Evolutionary conservation across 2,888 invertebrate genomes (phyloP).

Genomic region (Acronicta leporina): DNA sequence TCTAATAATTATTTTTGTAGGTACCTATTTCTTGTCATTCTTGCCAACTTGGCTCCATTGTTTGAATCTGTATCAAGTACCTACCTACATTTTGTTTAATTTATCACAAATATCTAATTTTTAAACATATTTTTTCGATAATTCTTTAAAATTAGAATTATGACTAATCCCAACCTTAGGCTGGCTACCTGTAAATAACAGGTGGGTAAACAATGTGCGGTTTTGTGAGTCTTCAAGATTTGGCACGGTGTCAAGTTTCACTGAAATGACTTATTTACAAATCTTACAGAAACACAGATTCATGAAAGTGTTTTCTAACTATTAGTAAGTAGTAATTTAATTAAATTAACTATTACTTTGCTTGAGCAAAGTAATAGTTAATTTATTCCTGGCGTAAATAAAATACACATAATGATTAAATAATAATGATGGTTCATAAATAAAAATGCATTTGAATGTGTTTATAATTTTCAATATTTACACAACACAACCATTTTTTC

Average conservation of each 20-base stretch:
- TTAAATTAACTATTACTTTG: too few species aligned
- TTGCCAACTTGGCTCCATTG: too few species aligned
- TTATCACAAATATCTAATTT: too few species aligned
- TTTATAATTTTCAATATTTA: constrained; percentile 49
- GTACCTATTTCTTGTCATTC: too few species aligned
- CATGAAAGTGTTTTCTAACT: not conserved
- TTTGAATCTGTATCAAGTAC: too few species aligned
- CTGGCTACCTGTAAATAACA: constrained; percentile 79
- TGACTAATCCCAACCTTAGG: constrained; percentile 66
- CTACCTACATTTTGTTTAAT: too few species aligned
- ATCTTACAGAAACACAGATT: constrained; percentile 13
- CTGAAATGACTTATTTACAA: constrained; percentile 34
- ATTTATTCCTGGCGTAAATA: too few species aligned
- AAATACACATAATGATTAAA: constrained; percentile 3
- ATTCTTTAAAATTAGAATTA: constrained; percentile 6
- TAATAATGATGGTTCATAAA: constrained; percentile 16
- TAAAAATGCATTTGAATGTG: constrained; percentile 36
- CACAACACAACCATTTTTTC: constrained; percentile 54
- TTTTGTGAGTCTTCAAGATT: constrained; percentile 57
- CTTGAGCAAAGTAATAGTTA: not conserved
- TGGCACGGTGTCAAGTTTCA: constrained; percentile 68
- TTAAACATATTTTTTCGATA: not conserved
- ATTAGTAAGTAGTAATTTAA: not conserved
- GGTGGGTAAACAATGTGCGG: constrained; percentile 67
- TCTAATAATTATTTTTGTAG: too few species aligned